Percentiles rank a stretch among this genome's conserved stretches.
These are phyloP conservation scores for Ichneumoninae sp. DNA, from an alignment of 2,888 invertebrate species.

Conservation along the genomic window DNA sequence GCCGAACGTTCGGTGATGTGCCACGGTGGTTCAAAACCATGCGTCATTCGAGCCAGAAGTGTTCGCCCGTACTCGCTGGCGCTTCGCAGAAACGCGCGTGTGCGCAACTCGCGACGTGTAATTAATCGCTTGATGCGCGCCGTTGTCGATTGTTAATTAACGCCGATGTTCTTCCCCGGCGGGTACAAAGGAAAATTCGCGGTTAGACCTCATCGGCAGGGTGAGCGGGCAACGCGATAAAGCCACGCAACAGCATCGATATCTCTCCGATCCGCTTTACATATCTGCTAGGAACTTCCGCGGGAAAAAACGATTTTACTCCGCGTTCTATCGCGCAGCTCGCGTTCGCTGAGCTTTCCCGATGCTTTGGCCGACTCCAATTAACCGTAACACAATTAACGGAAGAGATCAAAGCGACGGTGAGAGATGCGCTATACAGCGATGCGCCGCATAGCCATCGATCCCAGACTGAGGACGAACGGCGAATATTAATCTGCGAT, in stretches of 20 bases:
- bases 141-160: conserved; percentile 73
- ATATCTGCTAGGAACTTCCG: conserved; percentile 5
- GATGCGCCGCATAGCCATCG: not conserved
- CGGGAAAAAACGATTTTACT: conserved; percentile 8
- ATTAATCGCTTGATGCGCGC: conserved; percentile 71
- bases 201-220: conserved; percentile 42
- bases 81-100: conserved; percentile 2
- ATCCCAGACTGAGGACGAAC: conserved; percentile 21
- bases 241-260: conserved; percentile 27
- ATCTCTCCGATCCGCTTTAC: conserved; percentile 13
- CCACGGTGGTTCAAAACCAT: not conserved
- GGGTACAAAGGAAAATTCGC: conserved; percentile 70
- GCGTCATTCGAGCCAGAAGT: not conserved
- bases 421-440: conserved; percentile 19
- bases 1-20: not conserved
- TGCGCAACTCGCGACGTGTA: conserved; percentile 69
- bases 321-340: conserved; percentile 9
- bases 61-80: not conserved
- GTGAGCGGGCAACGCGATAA: not conserved
- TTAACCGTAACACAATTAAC: conserved; percentile 66
- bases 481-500: conserved; percentile 51
- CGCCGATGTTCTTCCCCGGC: conserved; percentile 42
- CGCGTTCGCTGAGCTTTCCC: conserved; percentile 58
- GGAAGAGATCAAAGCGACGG: conserved; percentile 63
- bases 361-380: conserved; percentile 62